Percentiles rank a stretch among this genome's conserved stretches.
These are phyloP conservation scores for Tiliqua scincoides DNA, from an alignment of 2,113 vertebrate genomes.

Conservation along the genomic window DNA sequence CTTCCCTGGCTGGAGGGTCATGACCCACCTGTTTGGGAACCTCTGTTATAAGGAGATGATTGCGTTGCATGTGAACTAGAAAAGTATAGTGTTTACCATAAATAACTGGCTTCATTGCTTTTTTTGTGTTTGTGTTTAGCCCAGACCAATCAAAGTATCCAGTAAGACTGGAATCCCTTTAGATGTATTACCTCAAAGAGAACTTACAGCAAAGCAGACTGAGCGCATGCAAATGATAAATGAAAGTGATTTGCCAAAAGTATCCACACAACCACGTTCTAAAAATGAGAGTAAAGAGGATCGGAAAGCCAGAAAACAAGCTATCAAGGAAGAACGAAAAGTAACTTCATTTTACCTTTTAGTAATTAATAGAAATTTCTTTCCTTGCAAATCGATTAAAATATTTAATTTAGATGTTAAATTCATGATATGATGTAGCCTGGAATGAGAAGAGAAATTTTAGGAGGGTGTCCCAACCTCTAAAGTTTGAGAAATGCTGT, in stretches of 20 bases:
- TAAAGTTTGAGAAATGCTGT: not conserved
- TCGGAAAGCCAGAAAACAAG: conserved; percentile 86
- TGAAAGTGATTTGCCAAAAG: conserved; percentile 85
- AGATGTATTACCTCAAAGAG: conserved; percentile 80
- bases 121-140: conserved; percentile 68
- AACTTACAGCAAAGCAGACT: conserved; percentile 84
- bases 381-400: not conserved
- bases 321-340: conserved; percentile 90
- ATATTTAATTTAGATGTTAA: not conserved
- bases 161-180: conserved; percentile 91
- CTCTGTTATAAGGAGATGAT: no score
- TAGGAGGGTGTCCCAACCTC: not conserved
- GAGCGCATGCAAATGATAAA: conserved; percentile 91
- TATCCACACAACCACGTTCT: conserved; percentile 79
- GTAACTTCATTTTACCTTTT: conserved; percentile 63
- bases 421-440: no score
- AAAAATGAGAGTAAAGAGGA: conserved; percentile 86
- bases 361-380: not conserved
- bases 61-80: not conserved
- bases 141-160: conserved; percentile 86
- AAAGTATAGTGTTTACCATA: not conserved
- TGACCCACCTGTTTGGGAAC: no score
- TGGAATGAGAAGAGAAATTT: not conserved
- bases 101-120: not conserved
- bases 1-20: no score